Evolutionary conservation across 2,113 vertebrate genomes (phyloP), one percentile per base, ranked within the genome.

Genomic region (Chaetops frenatus): DNA sequence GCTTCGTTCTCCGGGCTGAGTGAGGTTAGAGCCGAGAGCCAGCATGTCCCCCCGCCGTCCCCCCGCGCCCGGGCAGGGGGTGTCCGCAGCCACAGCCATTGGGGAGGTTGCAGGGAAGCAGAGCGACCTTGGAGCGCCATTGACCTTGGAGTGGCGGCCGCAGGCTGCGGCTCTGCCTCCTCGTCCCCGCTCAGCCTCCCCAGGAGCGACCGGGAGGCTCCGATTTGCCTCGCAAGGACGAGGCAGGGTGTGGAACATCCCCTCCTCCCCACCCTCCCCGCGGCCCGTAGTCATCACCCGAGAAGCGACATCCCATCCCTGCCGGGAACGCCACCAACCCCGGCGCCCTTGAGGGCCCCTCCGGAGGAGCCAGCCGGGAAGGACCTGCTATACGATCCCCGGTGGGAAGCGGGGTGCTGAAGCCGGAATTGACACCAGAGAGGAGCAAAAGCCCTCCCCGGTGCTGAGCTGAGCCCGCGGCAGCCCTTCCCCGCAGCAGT

Each of bases 1-100:
- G 24, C 94, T 54, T 0, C 9, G 25, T 80, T 35, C 92, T 73
- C 74, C 19, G 5, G 50, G 57, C 61, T 17, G 62, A 74, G 94
- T 17, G 62, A 74, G 94, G 85, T 85, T 65, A 81, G 87, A 82
- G 91, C 88, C 16, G 4, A 45, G 56, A 71, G 81, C 80, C 85
- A 78, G 90, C 71, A 58, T 83, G 79, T 79, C 2, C 23, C 50
- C 48, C 58, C 17, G 9, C 27, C 56, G n/a, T 33, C 47, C n/a
- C 47, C 79, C 71, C 25, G 53, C 33, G 67, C 77, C 90, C 10
- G 2, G 64, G 62, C 88, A 28, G 78, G 10, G 42, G 38, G 25
- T 35, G 78, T n/a, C 71, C 22, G 7, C 21, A 81, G 28, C 2
- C 19, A 36, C 44, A 70, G 51, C 40, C 6, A n/a, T n/a, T n/a